Base-by-base conservation (phyloP, 1,140 invertebrate genomes). In the Protaetia brevitarsis region DNA sequence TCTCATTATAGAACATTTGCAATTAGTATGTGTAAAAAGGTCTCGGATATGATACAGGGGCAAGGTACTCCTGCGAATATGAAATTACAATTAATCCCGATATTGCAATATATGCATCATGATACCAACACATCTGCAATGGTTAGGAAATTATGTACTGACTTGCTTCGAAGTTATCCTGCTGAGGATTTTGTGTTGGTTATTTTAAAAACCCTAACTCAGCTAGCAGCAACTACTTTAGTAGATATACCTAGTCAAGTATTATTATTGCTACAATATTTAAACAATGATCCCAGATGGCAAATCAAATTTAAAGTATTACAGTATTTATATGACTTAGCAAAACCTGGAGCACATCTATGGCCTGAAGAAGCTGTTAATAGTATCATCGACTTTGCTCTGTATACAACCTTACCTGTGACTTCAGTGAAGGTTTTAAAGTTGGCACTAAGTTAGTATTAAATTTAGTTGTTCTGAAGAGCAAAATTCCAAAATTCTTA, bases 1-100 rank as follows among this genome's bases (percentile, higher is more conserved):
- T 29, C 21, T 36, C 36, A 67, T 83, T 84, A 62, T 72, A 93
- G 91, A 79, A 86, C 90, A 30, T 98, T 98, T 86, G 94, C 96
- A n/a, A 88, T 94, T 6, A 95, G 92, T 59, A 97, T 98, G 88
- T 97, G 95, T 75, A 92, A 92, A 70, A 97, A 97, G 81, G 89
- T 98, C 56, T 92, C 93, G 0, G 89, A 95, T 66, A 98, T 98
- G 95, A 96, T 98, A 69, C 88, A 94, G 76, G 92, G 93, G 56
- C 85, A 96, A 72, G 89, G 91, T 37, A 97, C 95, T 0, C 94
- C 94, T 3, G 90, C 95, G 4, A 91, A 94, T 45, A 90, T 96
- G 81, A 96, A 97, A 77, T 81, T 97, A 2, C 89, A 93, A 71
- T 82, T 98, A 0, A 94, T 98, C 67, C 90, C 93, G 2, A 93